phyloP scores from a whole-genome alignment of 2,797 vertebrate species.

The Hyperoplus lanceolatus region DNA sequence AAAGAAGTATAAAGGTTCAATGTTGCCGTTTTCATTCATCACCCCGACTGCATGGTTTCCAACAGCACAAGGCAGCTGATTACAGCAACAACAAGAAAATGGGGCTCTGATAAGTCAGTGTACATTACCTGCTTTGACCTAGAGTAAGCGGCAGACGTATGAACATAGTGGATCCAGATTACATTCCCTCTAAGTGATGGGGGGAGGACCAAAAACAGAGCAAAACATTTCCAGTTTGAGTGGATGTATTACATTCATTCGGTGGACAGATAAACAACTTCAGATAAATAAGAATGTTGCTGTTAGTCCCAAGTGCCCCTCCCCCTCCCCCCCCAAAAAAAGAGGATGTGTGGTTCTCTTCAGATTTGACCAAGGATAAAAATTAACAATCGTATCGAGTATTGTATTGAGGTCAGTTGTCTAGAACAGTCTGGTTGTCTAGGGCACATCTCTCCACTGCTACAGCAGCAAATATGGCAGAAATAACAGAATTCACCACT shows the following conservation, averaged over 20 bases:
- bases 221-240: background rate
- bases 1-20: background rate
- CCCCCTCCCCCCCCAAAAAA: no score
- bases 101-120: background rate
- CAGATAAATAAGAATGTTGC: background rate
- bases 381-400: slow-evolving; percentile 6
- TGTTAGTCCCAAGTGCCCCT: background rate
- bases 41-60: background rate
- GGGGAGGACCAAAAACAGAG: background rate
- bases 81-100: background rate
- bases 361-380: background rate
- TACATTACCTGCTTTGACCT: no score
- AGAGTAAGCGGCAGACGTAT: background rate
- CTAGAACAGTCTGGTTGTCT: slow-evolving; percentile 18
- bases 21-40: background rate
- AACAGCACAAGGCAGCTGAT: background rate
- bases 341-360: background rate
- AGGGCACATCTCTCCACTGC: slow-evolving; percentile 16
- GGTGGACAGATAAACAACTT: background rate
- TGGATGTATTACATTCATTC: no score
- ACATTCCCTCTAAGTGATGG: background rate
- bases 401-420: slow-evolving; percentile 4
- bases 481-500: slow-evolving; percentile 34
- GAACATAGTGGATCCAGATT: background rate
- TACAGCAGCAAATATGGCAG: slow-evolving; percentile 11